A percentile compares a stretch with the other conserved stretches of the same genome.
Evolutionary conservation across 1,140 invertebrate species (phyloP).

Genomic region (Brachionus paranguensis): DNA sequence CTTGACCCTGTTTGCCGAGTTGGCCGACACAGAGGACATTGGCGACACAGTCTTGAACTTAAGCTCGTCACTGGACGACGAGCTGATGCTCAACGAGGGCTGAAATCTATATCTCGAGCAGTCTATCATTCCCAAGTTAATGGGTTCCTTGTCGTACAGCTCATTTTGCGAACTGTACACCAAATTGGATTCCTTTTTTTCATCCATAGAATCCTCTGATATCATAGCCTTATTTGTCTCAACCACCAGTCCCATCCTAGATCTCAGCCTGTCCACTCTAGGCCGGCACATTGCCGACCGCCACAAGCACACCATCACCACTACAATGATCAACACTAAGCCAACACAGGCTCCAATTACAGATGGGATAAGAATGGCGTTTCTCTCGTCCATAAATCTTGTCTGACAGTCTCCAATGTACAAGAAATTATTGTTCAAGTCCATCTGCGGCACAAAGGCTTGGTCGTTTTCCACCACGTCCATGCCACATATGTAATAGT

Average conservation of each 20-base stretch:
- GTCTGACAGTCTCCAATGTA: slow-evolving; percentile 7
- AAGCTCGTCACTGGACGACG: not conserved
- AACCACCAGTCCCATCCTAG: not conserved
- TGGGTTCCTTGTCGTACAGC: not conserved
- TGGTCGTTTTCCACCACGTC: slow-evolving; percentile 29
- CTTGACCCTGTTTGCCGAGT: slow-evolving; percentile 8
- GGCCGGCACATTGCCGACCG: not conserved
- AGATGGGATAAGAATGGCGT: slow-evolving; percentile 9
- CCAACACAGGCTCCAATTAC: not conserved
- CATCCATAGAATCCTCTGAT: not conserved
- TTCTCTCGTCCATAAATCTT: not conserved
- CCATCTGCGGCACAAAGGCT: slow-evolving; percentile 27
- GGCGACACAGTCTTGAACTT: not conserved
- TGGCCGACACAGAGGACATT: not conserved
- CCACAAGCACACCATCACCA: not conserved
- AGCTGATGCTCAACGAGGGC: not conserved
- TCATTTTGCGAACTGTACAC: not conserved
- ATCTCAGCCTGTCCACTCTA: not conserved
- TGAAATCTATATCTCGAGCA: not conserved
- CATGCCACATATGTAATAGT: slow-evolving; percentile 36
- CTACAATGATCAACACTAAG: not conserved
- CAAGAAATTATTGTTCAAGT: slow-evolving; percentile 24
- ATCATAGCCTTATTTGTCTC: not conserved
- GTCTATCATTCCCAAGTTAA: not conserved
- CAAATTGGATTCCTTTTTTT: not conserved